A percentile compares a stretch with the other conserved stretches of the same genome.
Conservation (phyloP, 2,888 invertebrate species). For the Zootermopsis nevadensis region DNA sequence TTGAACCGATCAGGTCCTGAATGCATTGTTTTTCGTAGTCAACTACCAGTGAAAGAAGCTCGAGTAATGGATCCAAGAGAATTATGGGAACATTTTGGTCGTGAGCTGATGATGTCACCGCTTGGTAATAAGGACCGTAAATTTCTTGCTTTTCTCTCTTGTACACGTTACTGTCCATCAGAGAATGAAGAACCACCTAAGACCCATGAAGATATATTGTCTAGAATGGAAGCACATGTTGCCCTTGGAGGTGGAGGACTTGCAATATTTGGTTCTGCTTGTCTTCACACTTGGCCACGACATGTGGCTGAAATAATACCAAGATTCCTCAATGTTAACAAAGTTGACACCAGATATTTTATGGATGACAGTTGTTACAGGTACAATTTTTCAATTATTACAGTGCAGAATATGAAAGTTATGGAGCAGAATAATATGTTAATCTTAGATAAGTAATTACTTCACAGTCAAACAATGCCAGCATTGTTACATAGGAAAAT, state of each 20-base stretch:
- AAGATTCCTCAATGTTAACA: conserved; percentile 70
- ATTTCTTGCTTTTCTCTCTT: conserved; percentile 89
- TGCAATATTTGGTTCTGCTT: conserved; percentile 90
- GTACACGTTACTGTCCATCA: conserved; percentile 76
- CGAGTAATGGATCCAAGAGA: conserved; percentile 79
- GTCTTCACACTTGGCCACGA: conserved; percentile 90
- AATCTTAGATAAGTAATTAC: too few species aligned
- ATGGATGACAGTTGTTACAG: conserved; percentile 94
- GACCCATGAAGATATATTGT: conserved; percentile 76
- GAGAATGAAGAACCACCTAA: conserved; percentile 67
- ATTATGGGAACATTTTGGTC: conserved; percentile 86
- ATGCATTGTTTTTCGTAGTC: conserved; percentile 80
- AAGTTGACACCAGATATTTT: conserved; percentile 77
- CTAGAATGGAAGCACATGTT: conserved; percentile 82
- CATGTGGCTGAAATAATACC: conserved; percentile 74
- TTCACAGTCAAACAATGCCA: too few species aligned
- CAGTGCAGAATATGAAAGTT: too few species aligned
- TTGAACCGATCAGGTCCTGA: conserved; percentile 65
- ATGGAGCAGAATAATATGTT: too few species aligned
- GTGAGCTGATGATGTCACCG: conserved; percentile 82
- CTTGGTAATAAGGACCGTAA: conserved; percentile 77
- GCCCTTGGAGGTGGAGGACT: conserved; percentile 93
- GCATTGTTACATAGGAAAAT: too few species aligned
- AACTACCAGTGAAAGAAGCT: conserved; percentile 76
- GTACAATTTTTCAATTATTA: conserved; percentile 55